These are phyloP conservation scores for Drosophila phalerata DNA, from an alignment of 2,888 invertebrate species.

Conservation along the genomic window DNA sequence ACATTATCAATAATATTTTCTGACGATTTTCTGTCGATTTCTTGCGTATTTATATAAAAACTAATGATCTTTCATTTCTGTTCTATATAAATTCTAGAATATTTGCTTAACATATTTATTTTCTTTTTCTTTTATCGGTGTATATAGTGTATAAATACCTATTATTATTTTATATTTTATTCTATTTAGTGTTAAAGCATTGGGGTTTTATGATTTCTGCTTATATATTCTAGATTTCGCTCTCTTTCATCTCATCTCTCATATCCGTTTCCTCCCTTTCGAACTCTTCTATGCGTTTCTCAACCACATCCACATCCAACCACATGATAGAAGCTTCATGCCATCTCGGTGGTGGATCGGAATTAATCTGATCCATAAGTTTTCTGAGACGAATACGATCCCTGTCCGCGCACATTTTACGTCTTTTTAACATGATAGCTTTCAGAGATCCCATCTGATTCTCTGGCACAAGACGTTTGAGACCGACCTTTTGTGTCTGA, in stretches of 20 bases:
- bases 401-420: neutral
- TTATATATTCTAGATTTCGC: neutral
- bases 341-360: slow-evolving; percentile 61
- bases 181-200: neutral
- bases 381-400: slow-evolving; percentile 20
- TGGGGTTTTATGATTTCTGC: neutral
- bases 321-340: slow-evolving; percentile 41
- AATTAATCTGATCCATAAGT: slow-evolving; percentile 36
- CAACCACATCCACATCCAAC: slow-evolving; percentile 51
- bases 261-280: neutral
- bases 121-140: too few relatives aligned
- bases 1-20: too few relatives aligned
- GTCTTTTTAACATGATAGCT: slow-evolving; percentile 1
- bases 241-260: neutral
- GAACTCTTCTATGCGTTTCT: slow-evolving; percentile 39
- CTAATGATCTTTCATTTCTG: too few relatives aligned
- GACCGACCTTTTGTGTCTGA: neutral
- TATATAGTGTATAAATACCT: too few relatives aligned
- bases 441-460: slow-evolving; percentile 6
- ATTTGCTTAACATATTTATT: too few relatives aligned
- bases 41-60: too few relatives aligned
- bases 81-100: too few relatives aligned
- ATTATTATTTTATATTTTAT: too few relatives aligned
- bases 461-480: neutral
- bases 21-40: too few relatives aligned